Percentiles rank a stretch among this genome's conserved stretches.
Evolutionary conservation across 2,113 vertebrate genomes (phyloP).

Genomic region (Thunnus maccoyii): DNA sequence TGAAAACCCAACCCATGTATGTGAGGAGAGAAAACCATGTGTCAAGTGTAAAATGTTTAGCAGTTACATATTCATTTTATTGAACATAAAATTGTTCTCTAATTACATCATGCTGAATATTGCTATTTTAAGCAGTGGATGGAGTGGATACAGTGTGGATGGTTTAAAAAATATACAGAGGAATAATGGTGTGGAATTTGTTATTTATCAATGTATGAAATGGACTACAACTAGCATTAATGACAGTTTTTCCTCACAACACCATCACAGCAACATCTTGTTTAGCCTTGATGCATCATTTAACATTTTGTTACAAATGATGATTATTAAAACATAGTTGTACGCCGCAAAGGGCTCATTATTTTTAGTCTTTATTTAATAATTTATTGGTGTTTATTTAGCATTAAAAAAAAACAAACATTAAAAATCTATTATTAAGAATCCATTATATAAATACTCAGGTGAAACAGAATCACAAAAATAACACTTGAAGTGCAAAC

Average conservation of each 20-base stretch:
- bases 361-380: neutral
- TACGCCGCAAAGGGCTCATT: neutral
- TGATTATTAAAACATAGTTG: conserved; percentile 11
- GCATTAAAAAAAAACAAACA: neutral
- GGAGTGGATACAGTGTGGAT: neutral
- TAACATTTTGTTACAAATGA: conserved; percentile 13
- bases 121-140: neutral
- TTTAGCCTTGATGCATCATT: conserved; percentile 15
- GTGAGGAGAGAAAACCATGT: conserved; percentile 5
- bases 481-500: neutral
- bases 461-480: conserved; percentile 5
- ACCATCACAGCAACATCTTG: neutral
- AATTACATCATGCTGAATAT: conserved; percentile 25
- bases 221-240: too few relatives aligned
- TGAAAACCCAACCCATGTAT: conserved; percentile 9
- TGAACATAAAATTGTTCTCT: conserved; percentile 10
- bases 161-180: conserved; percentile 6
- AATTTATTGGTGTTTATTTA: conserved; percentile 1
- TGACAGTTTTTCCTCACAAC: too few relatives aligned
- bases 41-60: conserved; percentile 14
- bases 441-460: neutral
- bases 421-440: neutral
- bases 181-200: conserved; percentile 19
- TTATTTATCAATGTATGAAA: conserved; percentile 18
- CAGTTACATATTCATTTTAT: conserved; percentile 33